A percentile compares a stretch with the other conserved stretches of the same genome.
Evolutionary conservation across 1,140 invertebrate genomes (phyloP).

Genomic region (Drosophila sechellia): DNA sequence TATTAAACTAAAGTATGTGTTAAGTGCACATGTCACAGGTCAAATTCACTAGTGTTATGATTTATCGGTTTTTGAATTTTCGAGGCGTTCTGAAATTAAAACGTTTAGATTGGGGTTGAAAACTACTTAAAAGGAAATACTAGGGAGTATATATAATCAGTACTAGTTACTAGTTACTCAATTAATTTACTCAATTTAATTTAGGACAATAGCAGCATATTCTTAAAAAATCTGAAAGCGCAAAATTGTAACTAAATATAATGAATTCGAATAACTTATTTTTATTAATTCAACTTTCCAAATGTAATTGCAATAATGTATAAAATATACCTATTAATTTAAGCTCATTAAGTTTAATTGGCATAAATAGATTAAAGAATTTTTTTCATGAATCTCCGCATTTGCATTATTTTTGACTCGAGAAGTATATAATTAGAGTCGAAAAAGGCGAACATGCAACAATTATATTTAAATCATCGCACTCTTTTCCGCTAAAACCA

Average conservation of each 20-base stretch:
- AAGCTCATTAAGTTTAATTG: slow-evolving; percentile 3
- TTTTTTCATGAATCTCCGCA: neutral
- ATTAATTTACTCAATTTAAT: too few species aligned
- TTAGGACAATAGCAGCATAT: too few species aligned
- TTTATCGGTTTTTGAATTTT: slow-evolving; percentile 12
- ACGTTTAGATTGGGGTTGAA: neutral
- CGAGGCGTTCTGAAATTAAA: neutral
- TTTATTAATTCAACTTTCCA: neutral
- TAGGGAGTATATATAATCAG: too few species aligned
- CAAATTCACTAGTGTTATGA: slow-evolving; percentile 38
- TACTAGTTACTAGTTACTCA: too few species aligned
- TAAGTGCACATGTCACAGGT: slow-evolving; percentile 59
- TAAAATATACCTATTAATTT: neutral
- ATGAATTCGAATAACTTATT: neutral
- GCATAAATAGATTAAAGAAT: neutral
- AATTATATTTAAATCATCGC: neutral
- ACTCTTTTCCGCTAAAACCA: neutral
- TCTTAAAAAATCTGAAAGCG: neutral
- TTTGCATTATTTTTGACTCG: slow-evolving; percentile 1
- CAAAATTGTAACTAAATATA: neutral
- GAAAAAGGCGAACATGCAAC: neutral
- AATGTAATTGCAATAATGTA: neutral
- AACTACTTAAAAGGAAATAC: neutral
- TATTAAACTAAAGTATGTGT: slow-evolving; percentile 69
- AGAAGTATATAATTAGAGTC: slow-evolving; percentile 2